These are phyloP conservation scores for Caenorhabditis remanei DNA, from an alignment of 1,140 invertebrate genomes.

Conservation along the genomic window DNA sequence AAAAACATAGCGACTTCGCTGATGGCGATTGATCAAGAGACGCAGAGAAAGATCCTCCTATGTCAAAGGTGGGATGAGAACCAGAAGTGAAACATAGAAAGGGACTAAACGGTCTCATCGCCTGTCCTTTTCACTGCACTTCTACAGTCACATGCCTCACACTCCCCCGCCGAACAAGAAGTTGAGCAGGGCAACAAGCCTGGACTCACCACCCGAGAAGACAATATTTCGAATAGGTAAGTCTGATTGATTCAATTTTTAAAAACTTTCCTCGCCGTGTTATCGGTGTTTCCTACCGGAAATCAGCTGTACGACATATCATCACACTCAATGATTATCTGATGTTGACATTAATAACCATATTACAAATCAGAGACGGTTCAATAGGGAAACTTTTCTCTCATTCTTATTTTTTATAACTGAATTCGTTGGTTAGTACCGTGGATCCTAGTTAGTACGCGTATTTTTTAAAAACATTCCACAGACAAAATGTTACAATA, in stretches of 20 bases:
- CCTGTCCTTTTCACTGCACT: not conserved
- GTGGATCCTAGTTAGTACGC: too few relatives aligned
- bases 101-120: constrained; percentile 34
- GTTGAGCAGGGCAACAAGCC: constrained; percentile 62
- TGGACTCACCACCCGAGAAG: constrained; percentile 67
- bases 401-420: too few relatives aligned
- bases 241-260: not conserved
- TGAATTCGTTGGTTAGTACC: too few relatives aligned
- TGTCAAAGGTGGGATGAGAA: constrained; percentile 56
- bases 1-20: constrained; percentile 38
- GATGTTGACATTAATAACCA: too few relatives aligned
- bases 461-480: too few relatives aligned
- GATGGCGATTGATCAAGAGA: not conserved
- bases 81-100: constrained; percentile 45
- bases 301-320: constrained; percentile 1
- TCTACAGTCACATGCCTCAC: not conserved
- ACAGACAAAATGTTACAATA: too few relatives aligned
- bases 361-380: too few relatives aligned
- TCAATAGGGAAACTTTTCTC: too few relatives aligned
- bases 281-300: not conserved
- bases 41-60: constrained; percentile 8
- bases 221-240: constrained; percentile 68
- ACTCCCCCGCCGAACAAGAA: constrained; percentile 39
- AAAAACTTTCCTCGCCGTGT: too few relatives aligned
- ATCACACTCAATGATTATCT: not conserved